Base-by-base conservation (phyloP, 1,140 invertebrate genomes). In the Bombus breviceps region DNA sequence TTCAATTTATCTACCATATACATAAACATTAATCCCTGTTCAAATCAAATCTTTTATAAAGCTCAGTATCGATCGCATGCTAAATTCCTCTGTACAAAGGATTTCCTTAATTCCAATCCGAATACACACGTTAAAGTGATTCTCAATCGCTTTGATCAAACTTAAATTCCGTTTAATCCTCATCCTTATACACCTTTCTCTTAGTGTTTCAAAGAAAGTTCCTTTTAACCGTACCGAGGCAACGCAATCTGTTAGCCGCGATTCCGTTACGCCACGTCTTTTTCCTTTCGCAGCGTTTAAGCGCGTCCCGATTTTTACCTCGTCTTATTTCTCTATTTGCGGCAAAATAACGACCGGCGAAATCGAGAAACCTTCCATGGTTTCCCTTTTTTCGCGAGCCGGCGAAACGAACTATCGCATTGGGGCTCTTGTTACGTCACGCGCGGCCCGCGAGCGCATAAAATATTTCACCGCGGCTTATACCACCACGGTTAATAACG, bases 391-490 rank as follows among this genome's bases (percentile, higher is more conserved):
- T 22, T 25, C 77, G 62, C 77, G 62, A 39, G n/a, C 3, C 15
- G 1, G 13, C 15, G 22, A 39, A 34, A 6, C 41, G 18, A 22
- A 75, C 4, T 12, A 5, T 25, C 37, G 13, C 37, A 28, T 62
- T 5, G 32, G n/a, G 10, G 64, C 32, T n/a, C 15, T 75, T 18
- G 73, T 84, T 84, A 71, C 75, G 75, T 84, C 82, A 84, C 75
- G 32, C 32, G 22, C 12, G 41, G 6, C 25, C 57, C 64, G 77
- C 66, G 75, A 57, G 47, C 88, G 83, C 86, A 82, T 83, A 75
- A 86, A 83, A 82, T 83, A 77, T 84, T 80, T 89, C 89, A 76
- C 47, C 81, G 69, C 28, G n/a, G 13, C 59, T 9, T 15, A 12
- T 15, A 18, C 32, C 57, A 28, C 37, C 22, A 39, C 73, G 41